These are phyloP conservation scores for Heterotilapia buettikoferi DNA, from an alignment of 2,113 vertebrate genomes.

Conservation along the genomic window DNA sequence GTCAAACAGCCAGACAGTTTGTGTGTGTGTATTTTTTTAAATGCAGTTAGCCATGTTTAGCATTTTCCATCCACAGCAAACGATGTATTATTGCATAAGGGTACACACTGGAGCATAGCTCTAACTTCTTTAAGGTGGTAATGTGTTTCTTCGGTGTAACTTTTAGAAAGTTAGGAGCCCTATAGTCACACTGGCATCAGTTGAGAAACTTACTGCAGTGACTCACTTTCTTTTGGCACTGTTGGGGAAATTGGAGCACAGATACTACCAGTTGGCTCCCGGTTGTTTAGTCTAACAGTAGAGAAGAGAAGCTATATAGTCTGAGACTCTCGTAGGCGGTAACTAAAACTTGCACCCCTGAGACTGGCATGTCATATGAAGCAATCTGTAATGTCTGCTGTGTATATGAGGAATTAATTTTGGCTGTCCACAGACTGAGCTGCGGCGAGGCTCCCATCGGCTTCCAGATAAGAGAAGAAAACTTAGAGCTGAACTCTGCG, in stretches of 20 bases:
- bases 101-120: neutral
- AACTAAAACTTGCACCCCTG: neutral
- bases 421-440: neutral
- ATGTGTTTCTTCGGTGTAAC: neutral
- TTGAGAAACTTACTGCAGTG: neutral
- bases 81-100: neutral
- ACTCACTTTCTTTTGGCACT: constrained; percentile 4
- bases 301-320: neutral
- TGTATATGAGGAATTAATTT: neutral
- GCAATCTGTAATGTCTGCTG: neutral
- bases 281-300: neutral
- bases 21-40: neutral
- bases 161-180: neutral
- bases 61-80: neutral
- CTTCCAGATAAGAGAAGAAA: neutral
- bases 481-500: neutral
- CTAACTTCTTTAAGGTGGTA: neutral
- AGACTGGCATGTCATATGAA: neutral
- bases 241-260: neutral
- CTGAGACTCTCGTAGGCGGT: neutral
- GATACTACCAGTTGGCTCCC: neutral
- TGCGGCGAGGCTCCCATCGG: neutral
- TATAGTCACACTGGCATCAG: neutral
- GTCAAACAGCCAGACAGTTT: neutral
- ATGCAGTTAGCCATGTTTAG: neutral